Percentiles rank a stretch among this genome's conserved stretches.
Conservation (phyloP, 2,888 invertebrate genomes). For the Lochmaea crataegi region DNA sequence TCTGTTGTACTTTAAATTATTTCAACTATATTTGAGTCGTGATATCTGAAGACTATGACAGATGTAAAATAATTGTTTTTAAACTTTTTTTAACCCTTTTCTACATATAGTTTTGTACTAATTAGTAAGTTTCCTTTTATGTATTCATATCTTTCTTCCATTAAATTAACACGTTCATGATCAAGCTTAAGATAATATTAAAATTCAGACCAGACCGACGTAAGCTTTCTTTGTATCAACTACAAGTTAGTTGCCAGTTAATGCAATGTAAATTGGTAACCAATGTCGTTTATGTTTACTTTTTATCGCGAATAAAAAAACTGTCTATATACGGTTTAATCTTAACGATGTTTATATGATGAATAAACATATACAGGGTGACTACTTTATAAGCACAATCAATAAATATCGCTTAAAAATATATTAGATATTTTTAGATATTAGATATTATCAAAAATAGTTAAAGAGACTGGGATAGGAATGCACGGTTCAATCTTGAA, state of each 20-base stretch:
- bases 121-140: slow-evolving; percentile 1
- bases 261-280: neutral
- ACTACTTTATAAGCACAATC: neutral
- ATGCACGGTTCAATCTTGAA: too few species aligned
- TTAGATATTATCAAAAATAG: too few species aligned
- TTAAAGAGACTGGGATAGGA: too few species aligned
- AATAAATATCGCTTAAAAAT: too few species aligned
- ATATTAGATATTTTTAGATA: too few species aligned
- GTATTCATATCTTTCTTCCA: neutral
- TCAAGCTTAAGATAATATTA: neutral
- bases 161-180: neutral
- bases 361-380: neutral
- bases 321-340: neutral
- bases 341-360: neutral
- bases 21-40: too few species aligned
- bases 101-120: neutral
- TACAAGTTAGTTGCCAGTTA: neutral
- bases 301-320: neutral
- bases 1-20: too few species aligned
- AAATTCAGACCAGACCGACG: neutral
- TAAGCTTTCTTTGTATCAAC: neutral
- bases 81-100: neutral
- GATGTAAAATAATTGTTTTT: neutral
- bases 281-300: neutral
- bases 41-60: neutral